Evolutionary conservation across 2,797 vertebrate genomes (phyloP).

Genomic region (Acrossocheilus wenchowensis): DNA sequence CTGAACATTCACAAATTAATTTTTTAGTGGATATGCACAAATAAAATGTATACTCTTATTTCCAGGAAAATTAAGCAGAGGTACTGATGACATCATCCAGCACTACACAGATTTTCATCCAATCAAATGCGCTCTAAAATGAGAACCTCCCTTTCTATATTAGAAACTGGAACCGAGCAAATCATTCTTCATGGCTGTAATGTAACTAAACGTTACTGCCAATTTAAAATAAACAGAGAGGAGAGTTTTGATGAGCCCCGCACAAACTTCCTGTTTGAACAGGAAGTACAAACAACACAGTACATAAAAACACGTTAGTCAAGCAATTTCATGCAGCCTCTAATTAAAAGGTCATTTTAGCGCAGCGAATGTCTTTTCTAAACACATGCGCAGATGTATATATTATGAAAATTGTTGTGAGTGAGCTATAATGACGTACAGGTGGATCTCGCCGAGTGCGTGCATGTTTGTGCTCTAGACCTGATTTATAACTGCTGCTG

Average conservation of each 20-base stretch:
- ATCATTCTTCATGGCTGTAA: not conserved
- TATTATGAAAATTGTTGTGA: conserved; percentile 72
- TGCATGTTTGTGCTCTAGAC: conserved; percentile 46
- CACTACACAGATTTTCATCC: not conserved
- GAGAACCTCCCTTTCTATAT: not conserved
- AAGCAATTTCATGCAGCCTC: not conserved
- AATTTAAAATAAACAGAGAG: not conserved
- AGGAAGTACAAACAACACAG: not conserved
- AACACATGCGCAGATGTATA: conserved; percentile 10
- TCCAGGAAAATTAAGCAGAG: not conserved
- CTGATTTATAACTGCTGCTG: conserved; percentile 84
- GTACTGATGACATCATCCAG: not conserved
- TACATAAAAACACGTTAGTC: not conserved
- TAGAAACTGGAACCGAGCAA: not conserved
- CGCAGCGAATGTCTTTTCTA: not conserved
- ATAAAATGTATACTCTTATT: not conserved
- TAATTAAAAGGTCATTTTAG: not conserved
- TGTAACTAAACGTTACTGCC: not conserved
- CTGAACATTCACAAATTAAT: not conserved
- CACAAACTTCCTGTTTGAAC: not conserved
- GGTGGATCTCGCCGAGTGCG: conserved; percentile 73
- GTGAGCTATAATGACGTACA: conserved; percentile 83
- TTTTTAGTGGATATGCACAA: not conserved
- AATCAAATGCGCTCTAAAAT: not conserved
- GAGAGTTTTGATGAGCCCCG: not conserved